Evolutionary conservation across 2,113 vertebrate genomes (phyloP), one percentile per base, ranked within the genome.

Genomic region (Perca fluviatilis): DNA sequence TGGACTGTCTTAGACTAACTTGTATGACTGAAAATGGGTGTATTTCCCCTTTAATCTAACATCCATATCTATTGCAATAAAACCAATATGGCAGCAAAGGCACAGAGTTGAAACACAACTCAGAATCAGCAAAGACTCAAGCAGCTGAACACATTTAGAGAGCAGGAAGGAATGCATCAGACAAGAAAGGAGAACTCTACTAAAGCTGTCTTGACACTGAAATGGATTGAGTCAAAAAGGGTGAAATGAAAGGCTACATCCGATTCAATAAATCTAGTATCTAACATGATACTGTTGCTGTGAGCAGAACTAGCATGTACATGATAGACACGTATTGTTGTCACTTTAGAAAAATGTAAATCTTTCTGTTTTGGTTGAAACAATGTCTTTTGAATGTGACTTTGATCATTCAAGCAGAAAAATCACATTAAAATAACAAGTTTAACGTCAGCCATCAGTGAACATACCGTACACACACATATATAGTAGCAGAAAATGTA

Each of bases 401-500:
- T 54, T n/a, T 60, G 7, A 47, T 40, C 27, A 64, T 66, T 12
- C 2, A 56, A 50, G 14, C 40, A 33, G 33, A 80, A 36, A 54
- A 63, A 53, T 65, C 43, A 40, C 23, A 71, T 57, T 23, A 21
- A 53, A 7, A 27, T 69, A 68, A 21, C 23, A 73, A 51, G n/a
- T 71, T 30, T 25, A 63, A 68, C 47, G 53, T 61, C 36, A 63
- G 68, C 12, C 36, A 57, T 68, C 16, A 16, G 25, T 68, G 66
- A 58, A 56, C 15, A 43, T 10, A 40, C 74, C 69, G 62, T 61
- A 82, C 72, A 85, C 49, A 60, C 53, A 25, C 53, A 63, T 69
- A 77, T 77, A 62, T 65, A 74, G 62, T 80, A 67, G 67, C 53
- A 64, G 18, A 85, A 81, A 57, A 84, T 62, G 30, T 46, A 53